Evolutionary conservation across 2,797 vertebrate species (phyloP).

Genomic region (Periophthalmus magnuspinnatus): DNA sequence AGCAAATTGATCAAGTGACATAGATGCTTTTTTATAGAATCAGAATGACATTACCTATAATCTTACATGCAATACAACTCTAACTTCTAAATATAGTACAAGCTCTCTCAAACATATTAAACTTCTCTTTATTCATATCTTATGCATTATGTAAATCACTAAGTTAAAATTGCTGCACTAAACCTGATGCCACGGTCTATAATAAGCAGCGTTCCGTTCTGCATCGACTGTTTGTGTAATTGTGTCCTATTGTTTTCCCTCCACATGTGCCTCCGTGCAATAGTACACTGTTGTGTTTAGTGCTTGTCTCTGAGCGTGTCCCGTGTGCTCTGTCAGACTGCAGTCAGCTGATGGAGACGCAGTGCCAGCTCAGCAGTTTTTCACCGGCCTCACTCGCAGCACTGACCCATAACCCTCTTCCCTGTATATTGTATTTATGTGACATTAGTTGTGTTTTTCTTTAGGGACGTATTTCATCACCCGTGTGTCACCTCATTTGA

Average conservation of each 20-base stretch:
- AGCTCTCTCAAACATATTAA: neutral
- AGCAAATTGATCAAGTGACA: too few relatives aligned
- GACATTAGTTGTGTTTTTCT: slow-evolving; percentile 25
- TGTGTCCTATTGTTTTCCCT: slow-evolving; percentile 19
- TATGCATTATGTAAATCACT: neutral
- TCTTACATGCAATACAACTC: too few relatives aligned
- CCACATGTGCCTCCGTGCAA: slow-evolving; percentile 27
- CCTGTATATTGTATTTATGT: neutral
- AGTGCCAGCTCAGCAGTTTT: slow-evolving; percentile 68
- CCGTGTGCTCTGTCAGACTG: slow-evolving; percentile 65
- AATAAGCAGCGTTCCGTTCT: neutral
- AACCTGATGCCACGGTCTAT: neutral
- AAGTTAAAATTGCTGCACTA: neutral
- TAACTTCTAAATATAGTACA: too few relatives aligned
- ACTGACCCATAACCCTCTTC: slow-evolving; percentile 12
- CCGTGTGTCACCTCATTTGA: neutral
- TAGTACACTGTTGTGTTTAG: slow-evolving; percentile 34
- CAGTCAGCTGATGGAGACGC: slow-evolving; percentile 73
- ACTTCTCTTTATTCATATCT: neutral
- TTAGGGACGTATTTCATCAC: neutral
- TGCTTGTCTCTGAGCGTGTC: slow-evolving; percentile 26
- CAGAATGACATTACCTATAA: too few relatives aligned
- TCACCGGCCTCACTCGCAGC: slow-evolving; percentile 6
- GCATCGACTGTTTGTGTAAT: neutral
- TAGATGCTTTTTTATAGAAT: too few relatives aligned